Base-by-base conservation (phyloP, 2,113 vertebrate genomes). In the Coreoperca whiteheadi region DNA sequence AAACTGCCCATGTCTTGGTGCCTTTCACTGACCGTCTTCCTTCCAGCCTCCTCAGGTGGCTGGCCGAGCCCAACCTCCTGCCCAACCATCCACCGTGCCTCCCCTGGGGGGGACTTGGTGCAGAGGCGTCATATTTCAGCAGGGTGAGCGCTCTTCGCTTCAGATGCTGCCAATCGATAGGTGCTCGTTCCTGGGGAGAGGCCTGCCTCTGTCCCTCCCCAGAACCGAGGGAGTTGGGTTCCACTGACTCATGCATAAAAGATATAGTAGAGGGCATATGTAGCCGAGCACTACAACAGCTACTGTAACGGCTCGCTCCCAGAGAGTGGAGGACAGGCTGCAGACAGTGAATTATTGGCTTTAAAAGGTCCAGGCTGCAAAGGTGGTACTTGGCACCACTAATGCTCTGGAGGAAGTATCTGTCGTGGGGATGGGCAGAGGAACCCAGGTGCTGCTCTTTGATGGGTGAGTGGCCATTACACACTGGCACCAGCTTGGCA, bases 221-320 rank as follows among this genome's bases (percentile, higher is more conserved):
- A 74, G 90, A 46, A 80, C 11, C 69, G 86, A 88, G 93, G 96
- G 96, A 95, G 95, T 97, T 96, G 94, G 94, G 87, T 79, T 95
- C 84, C 95, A 92, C 66, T 81, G 95, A 86, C 92, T 97, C 97
- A 97, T 98, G 95, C 96, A 98, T 99, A 95, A 98, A 98, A 97
- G 94, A 99, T 97, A 90, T 89, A 87, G 91, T 82, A 76, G 85
- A 91, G 60, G 69, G 88, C 88, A 88, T 86, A 84, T 79, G 78
- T 85, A 94, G 90, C 77, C 30, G 50, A 89, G 89, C 91, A 56
- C 88, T 77, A 82, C 87, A 74, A 51, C 77, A 61, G 86, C 87
- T 57, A 74, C 48, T 70, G 73, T 74, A 71, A 67, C 71, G 20
- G 59, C 37, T 81, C 74, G 72, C 73, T 74, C 67, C 64, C 8